Base-by-base conservation (phyloP, 1,140 invertebrate genomes). In the Leptestheria dahalacensis region DNA sequence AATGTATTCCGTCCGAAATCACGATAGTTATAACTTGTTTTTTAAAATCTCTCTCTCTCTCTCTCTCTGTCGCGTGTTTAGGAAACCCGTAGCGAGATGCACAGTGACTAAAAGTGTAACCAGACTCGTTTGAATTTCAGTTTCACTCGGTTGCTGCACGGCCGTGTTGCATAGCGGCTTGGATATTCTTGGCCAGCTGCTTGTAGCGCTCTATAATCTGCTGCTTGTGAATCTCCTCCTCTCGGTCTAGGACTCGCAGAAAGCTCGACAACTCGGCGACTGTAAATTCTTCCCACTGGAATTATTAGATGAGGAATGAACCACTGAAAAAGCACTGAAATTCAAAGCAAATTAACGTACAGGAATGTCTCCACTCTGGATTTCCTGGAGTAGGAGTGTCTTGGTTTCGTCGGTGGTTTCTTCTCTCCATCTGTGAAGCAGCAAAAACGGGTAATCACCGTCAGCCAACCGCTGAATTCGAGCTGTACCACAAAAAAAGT, bases 281-380 rank as follows among this genome's bases (percentile, higher is more conserved):
- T 57, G 77, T 75, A 66, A 81, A 81, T 12, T 72, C 74, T 57
- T 80, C 78, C 79, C 79, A 81, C 77, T 79, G 67, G 56, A 76
- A 73, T 54, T 63, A 48, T 61, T 56, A 61, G 53, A 29, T 11
- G 25, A 59, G 1, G 48, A 59, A 57, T 26, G 52, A 25, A 54
- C 24, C 28, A 28, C n/a, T 0, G 1, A 10, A 2, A 59, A 51
- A 28, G 48, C 18, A 15, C 1, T 28, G 33, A 10, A 58, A 54
- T n/a, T n/a, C n/a, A n/a, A n/a, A n/a, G n/a, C n/a, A n/a, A n/a
- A 23, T 23, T 18, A 52, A 64, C 72, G 68, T 71, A 79, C 77
- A 66, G 74, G 69, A 62, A 81, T 79, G 65, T 80, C 79, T 55
- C 75, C 78, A 15, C 74, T 78, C 65, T 81, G 79, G 70, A 80